Evolutionary conservation across 2,797 vertebrate species (phyloP).

Genomic region (Odontamblyopus lacepedii): DNA sequence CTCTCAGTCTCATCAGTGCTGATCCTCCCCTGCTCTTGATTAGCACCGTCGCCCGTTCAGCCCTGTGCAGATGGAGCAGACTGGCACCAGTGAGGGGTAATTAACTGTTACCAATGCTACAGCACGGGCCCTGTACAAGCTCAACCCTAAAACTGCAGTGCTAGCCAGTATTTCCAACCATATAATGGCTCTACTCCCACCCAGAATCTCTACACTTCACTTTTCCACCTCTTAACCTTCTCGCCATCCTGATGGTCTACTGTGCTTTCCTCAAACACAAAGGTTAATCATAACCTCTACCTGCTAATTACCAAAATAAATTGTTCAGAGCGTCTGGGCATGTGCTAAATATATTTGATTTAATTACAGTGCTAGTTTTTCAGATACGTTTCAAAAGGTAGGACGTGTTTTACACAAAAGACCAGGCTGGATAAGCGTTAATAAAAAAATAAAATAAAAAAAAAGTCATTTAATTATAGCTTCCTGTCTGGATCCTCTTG

Average conservation of each 20-base stretch:
- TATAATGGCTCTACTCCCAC: conserved; percentile 26
- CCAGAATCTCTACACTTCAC: conserved; percentile 16
- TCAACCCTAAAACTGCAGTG: conserved; percentile 11
- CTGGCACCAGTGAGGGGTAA: conserved; percentile 44
- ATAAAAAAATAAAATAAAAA: background rate
- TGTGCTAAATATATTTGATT: conserved; percentile 34
- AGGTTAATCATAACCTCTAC: conserved; percentile 43
- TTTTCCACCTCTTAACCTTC: conserved; percentile 4
- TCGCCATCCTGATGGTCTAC: conserved; percentile 19
- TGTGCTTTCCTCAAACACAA: conserved; percentile 29
- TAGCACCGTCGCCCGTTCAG: conserved; percentile 21
- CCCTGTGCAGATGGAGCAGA: conserved; percentile 27
- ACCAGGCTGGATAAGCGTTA: background rate
- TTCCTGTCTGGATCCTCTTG: background rate
- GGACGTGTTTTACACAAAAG: conserved; percentile 1
- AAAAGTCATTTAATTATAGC: background rate
- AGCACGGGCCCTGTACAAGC: conserved; percentile 23
- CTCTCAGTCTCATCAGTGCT: conserved; percentile 23
- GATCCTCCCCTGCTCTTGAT: conserved; percentile 29
- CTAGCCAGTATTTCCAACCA: conserved; percentile 29
- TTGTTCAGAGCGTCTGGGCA: conserved; percentile 23
- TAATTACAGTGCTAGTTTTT: conserved; percentile 5
- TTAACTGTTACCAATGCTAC: conserved; percentile 36
- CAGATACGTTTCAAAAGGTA: background rate
- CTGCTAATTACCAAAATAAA: conserved; percentile 42